These are phyloP conservation scores for Dicyrtomina minuta DNA, from an alignment of 2,888 invertebrate genomes.

Conservation along the genomic window DNA sequence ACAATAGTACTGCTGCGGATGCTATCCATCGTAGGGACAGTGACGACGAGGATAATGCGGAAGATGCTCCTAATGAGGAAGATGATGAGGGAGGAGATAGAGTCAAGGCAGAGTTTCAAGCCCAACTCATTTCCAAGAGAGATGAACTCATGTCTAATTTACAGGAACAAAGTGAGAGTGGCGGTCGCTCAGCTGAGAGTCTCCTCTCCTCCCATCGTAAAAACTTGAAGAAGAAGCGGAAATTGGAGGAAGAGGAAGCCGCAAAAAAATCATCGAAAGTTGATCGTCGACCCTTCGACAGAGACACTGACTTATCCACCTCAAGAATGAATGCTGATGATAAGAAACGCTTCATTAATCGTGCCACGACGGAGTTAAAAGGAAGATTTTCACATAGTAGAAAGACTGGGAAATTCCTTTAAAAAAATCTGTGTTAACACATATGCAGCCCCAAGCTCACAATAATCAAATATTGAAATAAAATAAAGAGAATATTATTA, in stretches of 20 bases:
- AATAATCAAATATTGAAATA: too few species aligned
- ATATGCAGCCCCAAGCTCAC: background rate
- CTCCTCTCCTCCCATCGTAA: conserved; percentile 30
- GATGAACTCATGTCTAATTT: conserved; percentile 38
- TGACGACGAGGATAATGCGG: background rate
- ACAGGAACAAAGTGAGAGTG: conserved; percentile 18
- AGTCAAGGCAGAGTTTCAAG: conserved; percentile 32
- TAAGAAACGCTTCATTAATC: conserved; percentile 29
- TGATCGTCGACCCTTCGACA: conserved; percentile 30
- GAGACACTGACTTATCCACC: conserved; percentile 29
- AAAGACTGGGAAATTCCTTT: conserved; percentile 31
- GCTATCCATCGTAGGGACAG: background rate
- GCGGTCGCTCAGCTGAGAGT: conserved; percentile 18
- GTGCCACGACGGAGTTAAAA: conserved; percentile 21
- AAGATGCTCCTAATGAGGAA: conserved; percentile 26
- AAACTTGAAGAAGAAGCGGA: conserved; percentile 29
- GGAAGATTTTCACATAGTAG: conserved; percentile 28
- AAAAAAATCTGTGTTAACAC: background rate
- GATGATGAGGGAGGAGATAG: conserved; percentile 19
- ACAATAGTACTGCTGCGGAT: conserved; percentile 25
- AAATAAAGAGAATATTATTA: background rate
- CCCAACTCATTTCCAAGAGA: conserved; percentile 27
- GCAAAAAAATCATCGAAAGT: background rate
- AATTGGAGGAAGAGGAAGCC: conserved; percentile 15
- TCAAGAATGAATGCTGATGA: conserved; percentile 22